Percentiles rank a stretch among this genome's conserved stretches.
Evolutionary conservation across 64 coral and sea anemone species (phyloP).

Genomic region (Trachythela sp.): DNA sequence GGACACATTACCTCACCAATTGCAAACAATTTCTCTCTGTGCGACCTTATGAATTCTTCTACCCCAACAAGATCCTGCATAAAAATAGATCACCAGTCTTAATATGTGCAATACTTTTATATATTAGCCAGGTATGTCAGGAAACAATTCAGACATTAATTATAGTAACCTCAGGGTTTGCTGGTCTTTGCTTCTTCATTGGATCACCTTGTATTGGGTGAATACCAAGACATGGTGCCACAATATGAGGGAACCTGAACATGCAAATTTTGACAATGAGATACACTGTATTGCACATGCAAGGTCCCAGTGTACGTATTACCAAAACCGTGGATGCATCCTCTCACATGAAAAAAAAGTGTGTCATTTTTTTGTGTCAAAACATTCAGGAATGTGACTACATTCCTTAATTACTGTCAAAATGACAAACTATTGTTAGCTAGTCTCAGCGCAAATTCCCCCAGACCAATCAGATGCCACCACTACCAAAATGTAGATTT

Average conservation of each 20-base stretch:
- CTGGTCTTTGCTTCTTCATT: neutral
- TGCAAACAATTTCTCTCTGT: slow-evolving; percentile 69
- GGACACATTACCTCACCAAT: slow-evolving; percentile 65
- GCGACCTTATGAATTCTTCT: slow-evolving; percentile 57
- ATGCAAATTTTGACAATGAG: too few species aligned
- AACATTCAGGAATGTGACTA: too few species aligned
- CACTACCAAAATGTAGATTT: too few species aligned
- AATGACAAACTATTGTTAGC: too few species aligned
- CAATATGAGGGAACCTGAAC: slow-evolving; percentile 59
- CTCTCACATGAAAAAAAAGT: too few species aligned
- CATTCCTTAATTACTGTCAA: too few species aligned
- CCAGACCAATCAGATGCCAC: too few species aligned
- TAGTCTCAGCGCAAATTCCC: too few species aligned
- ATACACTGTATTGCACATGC: too few species aligned
- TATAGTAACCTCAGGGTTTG: neutral
- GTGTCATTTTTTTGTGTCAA: too few species aligned
- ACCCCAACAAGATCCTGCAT: slow-evolving; percentile 69
- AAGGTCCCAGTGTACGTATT: neutral
- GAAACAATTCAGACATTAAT: neutral
- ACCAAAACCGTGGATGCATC: too few species aligned
- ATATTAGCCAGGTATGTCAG: too few species aligned
- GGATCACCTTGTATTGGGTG: slow-evolving; percentile 56
- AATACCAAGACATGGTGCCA: slow-evolving; percentile 88
- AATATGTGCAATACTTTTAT: neutral
- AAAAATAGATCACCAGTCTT: neutral